A percentile compares a stretch with the other conserved stretches of the same genome.
These are phyloP conservation scores for Limnodromus scolopaceus DNA, from an alignment of 2,797 vertebrate species.

Conservation along the genomic window DNA sequence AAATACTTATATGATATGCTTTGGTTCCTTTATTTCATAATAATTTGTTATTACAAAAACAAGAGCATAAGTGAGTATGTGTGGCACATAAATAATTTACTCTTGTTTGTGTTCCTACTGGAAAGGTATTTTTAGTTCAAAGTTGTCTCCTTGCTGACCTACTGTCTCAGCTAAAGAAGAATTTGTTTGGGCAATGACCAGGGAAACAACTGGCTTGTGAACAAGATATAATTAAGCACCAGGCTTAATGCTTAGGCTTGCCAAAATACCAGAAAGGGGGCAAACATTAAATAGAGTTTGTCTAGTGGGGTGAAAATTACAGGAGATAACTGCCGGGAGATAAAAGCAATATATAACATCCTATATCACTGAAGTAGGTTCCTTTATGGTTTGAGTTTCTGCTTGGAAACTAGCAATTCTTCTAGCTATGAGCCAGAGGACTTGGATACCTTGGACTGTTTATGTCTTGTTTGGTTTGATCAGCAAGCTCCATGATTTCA, in stretches of 20 bases:
- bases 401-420: neutral
- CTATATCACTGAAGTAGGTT: neutral
- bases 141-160: neutral
- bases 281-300: neutral
- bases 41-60: neutral
- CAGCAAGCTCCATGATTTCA: neutral
- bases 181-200: neutral
- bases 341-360: neutral
- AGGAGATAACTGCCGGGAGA: neutral
- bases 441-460: neutral
- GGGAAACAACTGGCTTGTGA: neutral
- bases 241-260: neutral
- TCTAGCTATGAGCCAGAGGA: neutral
- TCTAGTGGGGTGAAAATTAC: neutral
- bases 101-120: neutral
- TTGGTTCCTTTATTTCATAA: neutral
- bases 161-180: neutral
- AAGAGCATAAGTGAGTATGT: neutral
- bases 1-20: neutral
- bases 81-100: neutral
- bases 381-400: neutral
- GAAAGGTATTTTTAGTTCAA: neutral
- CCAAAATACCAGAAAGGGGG: neutral
- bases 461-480: neutral
- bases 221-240: neutral